Conservation (phyloP, 2,797 vertebrate species). For the Enteromius mattozi region DNA sequence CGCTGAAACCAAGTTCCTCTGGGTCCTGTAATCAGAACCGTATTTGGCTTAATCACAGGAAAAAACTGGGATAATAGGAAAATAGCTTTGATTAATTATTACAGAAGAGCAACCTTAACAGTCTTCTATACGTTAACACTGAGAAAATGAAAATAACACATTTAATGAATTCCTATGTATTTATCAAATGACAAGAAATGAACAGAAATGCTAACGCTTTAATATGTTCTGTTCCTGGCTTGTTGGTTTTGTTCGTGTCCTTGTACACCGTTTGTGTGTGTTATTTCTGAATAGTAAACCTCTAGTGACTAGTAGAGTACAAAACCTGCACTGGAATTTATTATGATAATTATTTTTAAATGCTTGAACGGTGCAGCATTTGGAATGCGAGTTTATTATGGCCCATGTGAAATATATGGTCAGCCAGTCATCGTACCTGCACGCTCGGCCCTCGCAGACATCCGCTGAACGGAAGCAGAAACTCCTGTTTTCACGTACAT, state of each 20-base stretch:
- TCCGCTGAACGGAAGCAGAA: neutral
- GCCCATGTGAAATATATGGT: constrained; percentile 11
- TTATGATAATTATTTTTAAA: constrained; percentile 16
- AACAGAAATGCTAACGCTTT: neutral
- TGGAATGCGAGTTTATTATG: neutral
- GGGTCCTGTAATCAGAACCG: constrained; percentile 62
- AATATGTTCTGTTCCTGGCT: neutral
- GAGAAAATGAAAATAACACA: neutral
- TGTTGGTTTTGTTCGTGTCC: neutral
- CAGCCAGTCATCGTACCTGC: neutral
- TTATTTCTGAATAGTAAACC: neutral
- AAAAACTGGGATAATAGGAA: constrained; percentile 51
- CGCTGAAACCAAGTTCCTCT: constrained; percentile 32
- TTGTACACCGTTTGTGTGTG: neutral
- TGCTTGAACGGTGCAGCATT: constrained; percentile 3
- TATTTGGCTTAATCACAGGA: constrained; percentile 63
- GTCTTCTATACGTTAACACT: neutral
- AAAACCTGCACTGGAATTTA: constrained; percentile 16
- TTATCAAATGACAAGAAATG: neutral
- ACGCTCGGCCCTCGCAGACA: constrained; percentile 3
- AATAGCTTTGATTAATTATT: constrained; percentile 45
- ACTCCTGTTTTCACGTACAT: neutral
- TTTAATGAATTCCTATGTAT: neutral
- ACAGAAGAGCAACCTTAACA: too few species aligned
- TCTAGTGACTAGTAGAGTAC: neutral